Evolutionary conservation across 2,888 invertebrate genomes (phyloP), one percentile per base, ranked within the genome.

Genomic region (Endotricha flammealis): DNA sequence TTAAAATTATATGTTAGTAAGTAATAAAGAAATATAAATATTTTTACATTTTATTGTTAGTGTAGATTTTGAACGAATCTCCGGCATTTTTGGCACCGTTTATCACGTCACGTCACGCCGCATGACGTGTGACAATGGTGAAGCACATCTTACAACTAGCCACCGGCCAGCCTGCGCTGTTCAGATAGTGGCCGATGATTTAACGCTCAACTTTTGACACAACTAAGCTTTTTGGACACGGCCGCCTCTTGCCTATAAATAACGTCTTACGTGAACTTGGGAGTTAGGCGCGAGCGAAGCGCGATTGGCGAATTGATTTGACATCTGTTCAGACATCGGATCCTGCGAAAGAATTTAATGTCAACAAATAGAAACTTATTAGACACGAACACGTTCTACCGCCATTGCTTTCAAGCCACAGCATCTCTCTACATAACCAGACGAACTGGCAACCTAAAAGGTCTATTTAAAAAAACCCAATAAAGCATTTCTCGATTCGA

Each of bases 161-260:
- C 76, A 74, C 62, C 67, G 87, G 87, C 88, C 88, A 87, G 90
- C 89, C 89, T 90, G 90, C 89, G 88, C 79, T 88, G 88, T 86
- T 86, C 88, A 88, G 90, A 90, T 90, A 90, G 90, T 79, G 77
- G 74, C 83, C 86, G 81, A 89, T 90, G 90, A 90, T 90, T 90
- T 90, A 90, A 89, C 88, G 88, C 88, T 88, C 88, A 90, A 90
- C 90, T 90, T 90, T 90, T 87, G 87, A 87, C 87, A 86, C 83
- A 82, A 86, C 83, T 87, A 87, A 87, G 87, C 87, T 86, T 87
- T 82, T 81, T 79, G 82, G 86, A 87, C 87, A 79, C 71, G 74
- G 67, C 73, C 72, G 75, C 72, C 76, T 77, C 62, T 64, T 62
- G 72, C 68, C 80, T 73, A 83, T 86, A 86, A 86, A 86, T 86